A percentile compares a stretch with the other conserved stretches of the same genome.
These are phyloP conservation scores for Calliphora vicina DNA, from an alignment of 1,140 invertebrate genomes.

Conservation along the genomic window DNA sequence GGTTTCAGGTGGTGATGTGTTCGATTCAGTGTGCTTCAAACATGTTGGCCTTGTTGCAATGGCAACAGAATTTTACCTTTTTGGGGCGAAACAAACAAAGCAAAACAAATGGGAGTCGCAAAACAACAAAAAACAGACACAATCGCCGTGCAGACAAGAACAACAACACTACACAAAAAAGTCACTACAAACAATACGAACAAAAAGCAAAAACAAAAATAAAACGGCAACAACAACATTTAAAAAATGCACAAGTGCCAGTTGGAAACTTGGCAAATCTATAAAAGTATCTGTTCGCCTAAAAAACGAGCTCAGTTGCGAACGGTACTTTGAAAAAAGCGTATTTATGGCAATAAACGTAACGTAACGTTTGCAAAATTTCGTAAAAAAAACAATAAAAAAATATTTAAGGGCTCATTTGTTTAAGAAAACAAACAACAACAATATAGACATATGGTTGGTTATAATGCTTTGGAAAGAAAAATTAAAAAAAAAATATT, in stretches of 20 bases:
- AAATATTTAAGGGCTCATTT: constrained; percentile 16
- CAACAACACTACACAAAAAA: constrained; percentile 7
- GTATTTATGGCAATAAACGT: constrained; percentile 34
- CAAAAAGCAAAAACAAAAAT: constrained; percentile 12
- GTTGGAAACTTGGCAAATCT: constrained; percentile 57
- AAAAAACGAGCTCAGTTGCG: constrained; percentile 63
- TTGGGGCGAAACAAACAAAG: constrained; percentile 1
- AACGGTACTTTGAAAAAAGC: constrained; percentile 58
- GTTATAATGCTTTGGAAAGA: background rate
- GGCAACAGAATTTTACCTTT: constrained; percentile 19
- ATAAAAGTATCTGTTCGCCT: constrained; percentile 61
- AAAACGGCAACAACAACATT: background rate
- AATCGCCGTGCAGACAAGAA: background rate
- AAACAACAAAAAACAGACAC: background rate
- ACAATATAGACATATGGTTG: background rate
- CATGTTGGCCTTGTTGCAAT: constrained; percentile 31
- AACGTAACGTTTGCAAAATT: background rate
- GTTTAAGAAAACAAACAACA: background rate
- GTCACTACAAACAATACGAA: constrained; percentile 21
- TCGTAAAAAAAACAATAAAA: background rate
- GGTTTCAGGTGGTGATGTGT: background rate
- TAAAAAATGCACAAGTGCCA: constrained; percentile 38
- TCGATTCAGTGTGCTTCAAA: background rate
- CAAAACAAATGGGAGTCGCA: constrained; percentile 5
- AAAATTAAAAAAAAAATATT: background rate